phyloP scores from a whole-genome alignment of 2,888 invertebrate species.

The Caenorhabditis virilis region DNA sequence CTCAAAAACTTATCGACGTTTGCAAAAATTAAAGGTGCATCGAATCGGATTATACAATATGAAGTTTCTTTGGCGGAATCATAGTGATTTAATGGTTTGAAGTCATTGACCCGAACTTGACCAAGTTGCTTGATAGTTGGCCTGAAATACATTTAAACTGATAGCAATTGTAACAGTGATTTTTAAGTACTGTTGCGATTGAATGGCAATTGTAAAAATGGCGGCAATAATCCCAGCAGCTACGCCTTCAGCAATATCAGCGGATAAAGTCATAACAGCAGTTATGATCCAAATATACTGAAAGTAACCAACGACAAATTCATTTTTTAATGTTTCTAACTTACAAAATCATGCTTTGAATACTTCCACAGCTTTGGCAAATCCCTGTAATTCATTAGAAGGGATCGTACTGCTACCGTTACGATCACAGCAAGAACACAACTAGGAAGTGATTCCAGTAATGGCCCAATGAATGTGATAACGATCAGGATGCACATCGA shows the following conservation, averaged over 20 bases:
- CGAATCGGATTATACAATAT: constrained; percentile 70
- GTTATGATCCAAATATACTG: constrained; percentile 79
- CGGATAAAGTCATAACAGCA: constrained; percentile 78
- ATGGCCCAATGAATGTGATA: constrained; percentile 84
- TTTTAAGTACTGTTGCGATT: constrained; percentile 29
- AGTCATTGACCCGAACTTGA: constrained; percentile 17
- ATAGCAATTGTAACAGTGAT: too few relatives aligned
- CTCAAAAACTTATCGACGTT: constrained; percentile 69
- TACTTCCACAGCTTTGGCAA: constrained; percentile 78
- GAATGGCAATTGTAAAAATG: constrained; percentile 75
- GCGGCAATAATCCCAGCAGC: constrained; percentile 80
- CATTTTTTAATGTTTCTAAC: too few relatives aligned
- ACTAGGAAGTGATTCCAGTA: constrained; percentile 82
- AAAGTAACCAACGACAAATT: too few relatives aligned
- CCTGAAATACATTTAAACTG: constrained; percentile 18
- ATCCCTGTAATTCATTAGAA: constrained; percentile 76
- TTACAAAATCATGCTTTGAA: constrained; percentile 79
- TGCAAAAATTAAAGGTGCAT: constrained; percentile 71
- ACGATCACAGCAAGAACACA: constrained; percentile 70
- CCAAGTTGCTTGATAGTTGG: constrained; percentile 25
- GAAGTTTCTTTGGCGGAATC: constrained; percentile 25
- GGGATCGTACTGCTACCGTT: constrained; percentile 70
- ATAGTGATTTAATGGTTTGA: constrained; percentile 24
- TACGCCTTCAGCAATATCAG: constrained; percentile 82
- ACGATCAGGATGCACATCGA: constrained; percentile 79